Conservation (phyloP, 2,113 vertebrate genomes). For the Dermatemys mawii region DNA sequence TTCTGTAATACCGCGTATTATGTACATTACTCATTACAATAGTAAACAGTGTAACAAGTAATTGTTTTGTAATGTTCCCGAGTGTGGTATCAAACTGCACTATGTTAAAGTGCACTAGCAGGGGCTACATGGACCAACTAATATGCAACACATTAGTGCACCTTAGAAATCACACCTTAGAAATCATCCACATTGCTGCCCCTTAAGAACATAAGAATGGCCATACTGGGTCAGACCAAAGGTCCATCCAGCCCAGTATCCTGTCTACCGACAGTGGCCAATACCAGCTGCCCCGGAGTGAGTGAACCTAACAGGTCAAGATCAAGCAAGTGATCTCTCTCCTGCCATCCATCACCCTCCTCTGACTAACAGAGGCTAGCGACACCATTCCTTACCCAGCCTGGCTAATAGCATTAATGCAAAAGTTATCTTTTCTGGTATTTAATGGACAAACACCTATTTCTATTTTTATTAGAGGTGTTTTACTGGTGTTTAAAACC, state of each 20-base stretch:
- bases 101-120: not conserved
- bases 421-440: too few species aligned
- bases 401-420: too few species aligned
- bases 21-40: not conserved
- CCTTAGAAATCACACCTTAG: not conserved
- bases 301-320: too few species aligned
- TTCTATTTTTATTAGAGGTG: not conserved
- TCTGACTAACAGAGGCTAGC: too few species aligned
- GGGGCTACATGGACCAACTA: not conserved
- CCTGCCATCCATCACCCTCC: too few species aligned
- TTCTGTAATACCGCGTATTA: not conserved
- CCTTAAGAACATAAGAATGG: too few species aligned
- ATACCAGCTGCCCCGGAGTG: too few species aligned
- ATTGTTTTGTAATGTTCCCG: not conserved
- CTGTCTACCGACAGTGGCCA: too few species aligned
- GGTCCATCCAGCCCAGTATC: too few species aligned
- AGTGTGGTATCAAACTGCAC: not conserved
- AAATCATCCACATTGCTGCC: not conserved
- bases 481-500: not conserved
- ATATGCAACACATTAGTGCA: not conserved
- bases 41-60: not conserved
- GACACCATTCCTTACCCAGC: too few species aligned
- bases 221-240: too few species aligned
- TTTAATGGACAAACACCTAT: not conserved
- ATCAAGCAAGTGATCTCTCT: too few species aligned